Evolutionary conservation across 92 coral and sea anemone species (phyloP), one percentile per base, ranked within the genome.

Genomic region (Pocillopora grandis): DNA sequence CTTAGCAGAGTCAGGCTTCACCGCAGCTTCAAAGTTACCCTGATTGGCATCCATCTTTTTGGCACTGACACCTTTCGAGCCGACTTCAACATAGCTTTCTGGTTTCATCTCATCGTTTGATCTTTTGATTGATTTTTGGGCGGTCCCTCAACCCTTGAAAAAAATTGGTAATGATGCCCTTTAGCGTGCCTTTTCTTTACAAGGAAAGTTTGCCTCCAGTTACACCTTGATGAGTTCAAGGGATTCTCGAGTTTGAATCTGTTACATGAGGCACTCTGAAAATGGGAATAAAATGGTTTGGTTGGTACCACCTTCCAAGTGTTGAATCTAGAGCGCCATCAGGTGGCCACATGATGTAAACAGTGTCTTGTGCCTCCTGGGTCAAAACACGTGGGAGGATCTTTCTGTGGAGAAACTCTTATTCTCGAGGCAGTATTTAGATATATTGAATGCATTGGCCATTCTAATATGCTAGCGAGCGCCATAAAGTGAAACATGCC

Each of bases 341-440:
- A 33, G 72, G 48, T 33, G 88, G 77, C 88, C 88, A 85, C 78
- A 85, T 77, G 84, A 77, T 85, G 75, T 77, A 85, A 8, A 77
- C 79, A 2, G 78, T 62, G 61, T 33, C 68, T 68, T 77, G 84
- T 19, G 66, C 74, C 42, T 57, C 63, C 57, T 71, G 79, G 1
- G 58, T 49, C 18, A 63, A 52, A 82, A 10, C 23, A 65, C 71
- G 61, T 12, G 79, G 86, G 3, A 27, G 69, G 20, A 71, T 58
- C 14, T 59, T 71, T 58, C 79, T 55, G 48, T 60, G 86, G 16
- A 82, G 79, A 55, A 82, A 48, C 68, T 67, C 83, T 77, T 72
- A 65, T 76, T 76, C 35, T 49, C 52, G 36, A 31, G 61, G 55
- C 7, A 19, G 55, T 49, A 70, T 85, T 85, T 11, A 83, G 88